Evolutionary conservation across 2,113 vertebrate genomes (phyloP).

Genomic region (Spizaetus ornatus): DNA sequence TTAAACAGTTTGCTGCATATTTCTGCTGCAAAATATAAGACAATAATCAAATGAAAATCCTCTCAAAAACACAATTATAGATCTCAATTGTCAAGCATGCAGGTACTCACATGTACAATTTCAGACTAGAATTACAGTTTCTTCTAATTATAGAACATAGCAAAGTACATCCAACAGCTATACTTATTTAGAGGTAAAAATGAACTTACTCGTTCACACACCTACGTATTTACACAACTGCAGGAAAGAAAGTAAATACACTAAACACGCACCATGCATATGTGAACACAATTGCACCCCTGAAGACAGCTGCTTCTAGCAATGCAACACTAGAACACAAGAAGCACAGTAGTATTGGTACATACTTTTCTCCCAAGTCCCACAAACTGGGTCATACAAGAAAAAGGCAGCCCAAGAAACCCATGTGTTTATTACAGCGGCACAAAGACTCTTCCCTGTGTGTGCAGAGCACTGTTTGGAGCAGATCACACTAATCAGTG

Average conservation of each 20-base stretch:
- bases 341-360: neutral
- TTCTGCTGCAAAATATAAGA: neutral
- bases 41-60: neutral
- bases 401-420: neutral
- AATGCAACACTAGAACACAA: neutral
- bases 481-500: neutral
- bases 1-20: neutral
- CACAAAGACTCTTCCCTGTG: neutral
- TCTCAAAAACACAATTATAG: neutral
- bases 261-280: neutral
- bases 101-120: neutral
- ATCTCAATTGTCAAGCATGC: neutral
- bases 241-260: neutral
- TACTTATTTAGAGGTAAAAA: neutral
- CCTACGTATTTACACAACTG: neutral
- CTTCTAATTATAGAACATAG: neutral
- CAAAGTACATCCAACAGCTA: neutral
- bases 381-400: neutral
- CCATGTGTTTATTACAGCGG: neutral
- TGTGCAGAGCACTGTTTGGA: neutral
- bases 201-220: neutral
- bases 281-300: rapidly evolving
- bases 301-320: neutral
- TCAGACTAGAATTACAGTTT: neutral
- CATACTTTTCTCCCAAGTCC: neutral